These are phyloP conservation scores for Chrysomela aeneicollis DNA, from an alignment of 2,888 invertebrate species.

Conservation along the genomic window DNA sequence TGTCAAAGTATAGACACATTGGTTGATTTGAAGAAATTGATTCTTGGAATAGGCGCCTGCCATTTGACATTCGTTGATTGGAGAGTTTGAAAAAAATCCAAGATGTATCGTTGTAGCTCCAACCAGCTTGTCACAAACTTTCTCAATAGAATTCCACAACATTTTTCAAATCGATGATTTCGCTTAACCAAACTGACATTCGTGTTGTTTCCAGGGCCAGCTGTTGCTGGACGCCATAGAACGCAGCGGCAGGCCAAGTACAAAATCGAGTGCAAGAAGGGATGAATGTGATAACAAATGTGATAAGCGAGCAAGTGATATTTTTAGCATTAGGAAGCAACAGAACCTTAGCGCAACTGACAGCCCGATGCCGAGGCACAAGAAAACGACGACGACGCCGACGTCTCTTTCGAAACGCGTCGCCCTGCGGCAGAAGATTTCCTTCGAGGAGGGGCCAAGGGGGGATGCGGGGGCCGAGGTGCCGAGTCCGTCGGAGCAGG, in stretches of 20 bases:
- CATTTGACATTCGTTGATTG: no score
- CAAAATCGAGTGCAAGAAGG: slow-evolving; percentile 43
- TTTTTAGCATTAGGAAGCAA: slow-evolving; percentile 59
- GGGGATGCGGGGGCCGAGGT: slow-evolving; percentile 59
- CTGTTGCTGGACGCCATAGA: slow-evolving; percentile 59
- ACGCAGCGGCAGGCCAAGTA: slow-evolving; percentile 53
- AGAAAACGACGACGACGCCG: no score
- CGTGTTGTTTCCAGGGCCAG: slow-evolving; percentile 49
- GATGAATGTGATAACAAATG: slow-evolving; percentile 56
- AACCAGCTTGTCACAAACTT: no score
- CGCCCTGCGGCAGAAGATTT: slow-evolving; percentile 53
- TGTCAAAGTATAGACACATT: no score
- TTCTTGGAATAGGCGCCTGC: no score
- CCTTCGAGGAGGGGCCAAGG: slow-evolving; percentile 50
- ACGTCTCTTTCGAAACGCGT: slow-evolving; percentile 35
- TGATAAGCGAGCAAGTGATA: slow-evolving; percentile 61
- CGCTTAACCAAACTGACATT: no score
- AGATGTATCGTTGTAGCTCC: no score
- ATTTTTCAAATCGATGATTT: no score
- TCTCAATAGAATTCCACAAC: no score
- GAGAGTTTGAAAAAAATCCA: no score
- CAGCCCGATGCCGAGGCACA: slow-evolving; percentile 52
- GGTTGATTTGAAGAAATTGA: no score
- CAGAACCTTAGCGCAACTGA: no score
- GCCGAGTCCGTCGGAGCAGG: slow-evolving; percentile 76